Conservation (phyloP, 2,888 invertebrate genomes). For the Teleogryllus oceanicus region DNA sequence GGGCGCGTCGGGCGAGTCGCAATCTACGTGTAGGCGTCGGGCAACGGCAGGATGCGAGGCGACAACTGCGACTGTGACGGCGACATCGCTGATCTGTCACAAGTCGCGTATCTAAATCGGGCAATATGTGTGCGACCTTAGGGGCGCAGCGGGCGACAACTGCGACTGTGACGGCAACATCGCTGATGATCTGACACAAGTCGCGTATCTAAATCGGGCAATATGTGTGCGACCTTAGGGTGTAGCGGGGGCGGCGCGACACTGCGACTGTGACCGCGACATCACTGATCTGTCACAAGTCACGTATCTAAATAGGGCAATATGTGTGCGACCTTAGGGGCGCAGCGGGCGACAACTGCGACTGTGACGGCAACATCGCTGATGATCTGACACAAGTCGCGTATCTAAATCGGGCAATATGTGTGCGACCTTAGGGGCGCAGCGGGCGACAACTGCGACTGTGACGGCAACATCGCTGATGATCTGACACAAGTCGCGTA, state of each 20-base stretch:
- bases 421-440: constrained; percentile 45
- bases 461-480: constrained; percentile 78
- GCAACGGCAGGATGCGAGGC: constrained; percentile 47
- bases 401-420: no score
- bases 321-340: constrained; percentile 48
- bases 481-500: no score
- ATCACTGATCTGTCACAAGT: constrained; percentile 44
- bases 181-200: no score
- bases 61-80: constrained; percentile 95
- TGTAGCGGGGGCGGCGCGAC: constrained; percentile 91
- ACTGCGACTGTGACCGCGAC: constrained; percentile 91
- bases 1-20: constrained; percentile 64
- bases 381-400: no score
- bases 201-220: no score
- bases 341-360: constrained; percentile 76
- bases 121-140: no score
- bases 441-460: constrained; percentile 90
- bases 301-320: no score
- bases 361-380: constrained; percentile 81
- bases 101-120: no score
- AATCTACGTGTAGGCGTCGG: constrained; percentile 82
- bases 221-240: constrained; percentile 43
- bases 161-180: no score
- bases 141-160: no score
- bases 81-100: constrained; percentile 53